Conservation (phyloP, 1,140 invertebrate species). For the Helicorthomorpha holstii region DNA sequence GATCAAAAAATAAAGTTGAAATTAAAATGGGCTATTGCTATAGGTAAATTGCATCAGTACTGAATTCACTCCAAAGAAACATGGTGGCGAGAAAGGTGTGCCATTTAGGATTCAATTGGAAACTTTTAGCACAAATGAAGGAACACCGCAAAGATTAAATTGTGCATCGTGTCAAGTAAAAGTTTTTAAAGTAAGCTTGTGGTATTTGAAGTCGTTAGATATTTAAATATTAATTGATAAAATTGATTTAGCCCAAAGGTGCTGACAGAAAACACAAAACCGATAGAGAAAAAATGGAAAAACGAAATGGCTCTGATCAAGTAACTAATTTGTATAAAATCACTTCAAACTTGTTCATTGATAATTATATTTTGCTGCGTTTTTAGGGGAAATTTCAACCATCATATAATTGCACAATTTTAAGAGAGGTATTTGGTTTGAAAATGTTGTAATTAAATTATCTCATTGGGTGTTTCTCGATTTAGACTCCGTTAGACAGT, state of each 20-base stretch:
- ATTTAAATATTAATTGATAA: neutral
- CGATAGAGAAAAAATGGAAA: constrained; percentile 84
- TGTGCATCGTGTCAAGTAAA: constrained; percentile 91
- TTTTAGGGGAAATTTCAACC: constrained; percentile 75
- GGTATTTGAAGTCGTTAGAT: neutral
- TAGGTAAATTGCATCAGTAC: constrained; percentile 91
- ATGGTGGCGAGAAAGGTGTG: constrained; percentile 93
- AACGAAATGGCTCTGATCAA: constrained; percentile 63
- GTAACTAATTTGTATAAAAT: too few species aligned
- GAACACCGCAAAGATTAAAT: constrained; percentile 42
- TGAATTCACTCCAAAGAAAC: constrained; percentile 94
- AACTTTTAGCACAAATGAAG: constrained; percentile 44
- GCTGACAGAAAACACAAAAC: constrained; percentile 96
- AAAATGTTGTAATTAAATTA: neutral
- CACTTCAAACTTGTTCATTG: neutral
- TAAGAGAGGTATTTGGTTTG: constrained; percentile 42
- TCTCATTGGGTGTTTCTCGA: neutral
- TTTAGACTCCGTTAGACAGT: constrained; percentile 11
- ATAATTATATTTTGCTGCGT: neutral
- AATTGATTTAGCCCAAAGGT: constrained; percentile 67
- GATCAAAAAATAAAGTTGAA: constrained; percentile 1
- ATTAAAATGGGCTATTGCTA: neutral
- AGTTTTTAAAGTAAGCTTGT: constrained; percentile 42
- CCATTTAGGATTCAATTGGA: constrained; percentile 90
- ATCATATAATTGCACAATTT: constrained; percentile 85